Evolutionary conservation across 2,797 vertebrate species (phyloP).

Genomic region (Darevskia mixta): DNA sequence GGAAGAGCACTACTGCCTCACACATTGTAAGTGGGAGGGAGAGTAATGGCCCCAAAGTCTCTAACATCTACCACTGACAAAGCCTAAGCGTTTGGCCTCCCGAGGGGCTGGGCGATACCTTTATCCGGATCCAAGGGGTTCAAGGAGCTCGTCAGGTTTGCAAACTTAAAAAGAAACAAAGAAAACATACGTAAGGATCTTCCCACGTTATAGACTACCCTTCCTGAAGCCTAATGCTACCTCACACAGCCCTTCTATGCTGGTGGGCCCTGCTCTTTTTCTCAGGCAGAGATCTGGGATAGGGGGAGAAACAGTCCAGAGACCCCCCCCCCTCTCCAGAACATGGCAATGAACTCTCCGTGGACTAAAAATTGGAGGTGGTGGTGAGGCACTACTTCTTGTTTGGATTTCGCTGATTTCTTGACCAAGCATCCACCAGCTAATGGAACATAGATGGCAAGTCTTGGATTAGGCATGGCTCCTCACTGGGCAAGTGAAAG

Average conservation of each 20-base stretch:
- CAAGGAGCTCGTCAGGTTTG: slow-evolving; percentile 85
- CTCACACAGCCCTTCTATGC: background rate
- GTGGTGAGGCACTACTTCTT: background rate
- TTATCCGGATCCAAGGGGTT: slow-evolving; percentile 87
- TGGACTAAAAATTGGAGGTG: background rate
- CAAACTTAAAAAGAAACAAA: slow-evolving; percentile 80
- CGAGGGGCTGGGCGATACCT: slow-evolving; percentile 75
- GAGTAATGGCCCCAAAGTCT: background rate
- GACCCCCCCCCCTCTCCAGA: background rate
- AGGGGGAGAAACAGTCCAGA: background rate
- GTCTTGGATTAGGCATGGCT: no score
- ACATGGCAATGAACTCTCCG: no score
- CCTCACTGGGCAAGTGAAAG: background rate
- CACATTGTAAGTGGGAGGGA: background rate
- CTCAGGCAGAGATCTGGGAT: background rate
- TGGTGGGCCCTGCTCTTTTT: background rate
- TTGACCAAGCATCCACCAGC: background rate
- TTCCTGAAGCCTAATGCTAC: background rate
- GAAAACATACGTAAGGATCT: background rate
- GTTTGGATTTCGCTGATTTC: background rate
- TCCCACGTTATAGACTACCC: background rate
- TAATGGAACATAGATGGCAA: background rate
- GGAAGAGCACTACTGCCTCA: background rate
- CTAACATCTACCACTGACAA: background rate
- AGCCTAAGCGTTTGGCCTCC: background rate